Evolutionary conservation across 2,113 vertebrate genomes (phyloP).

Genomic region (Sturnira hondurensis): DNA sequence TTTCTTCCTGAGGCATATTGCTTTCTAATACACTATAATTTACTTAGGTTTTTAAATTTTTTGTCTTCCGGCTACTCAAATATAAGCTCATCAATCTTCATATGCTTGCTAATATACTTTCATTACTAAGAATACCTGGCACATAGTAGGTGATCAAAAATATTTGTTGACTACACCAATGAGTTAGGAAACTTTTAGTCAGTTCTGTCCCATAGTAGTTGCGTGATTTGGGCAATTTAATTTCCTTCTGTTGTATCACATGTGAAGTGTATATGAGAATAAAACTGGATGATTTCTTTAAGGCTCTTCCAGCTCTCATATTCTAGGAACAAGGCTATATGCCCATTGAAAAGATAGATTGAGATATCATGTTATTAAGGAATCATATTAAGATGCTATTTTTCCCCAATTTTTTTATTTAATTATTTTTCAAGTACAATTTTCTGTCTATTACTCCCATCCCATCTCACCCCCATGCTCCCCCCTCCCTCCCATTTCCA

Average conservation of each 20-base stretch:
- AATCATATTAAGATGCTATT: neutral
- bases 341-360: neutral
- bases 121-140: neutral
- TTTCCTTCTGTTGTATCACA: neutral
- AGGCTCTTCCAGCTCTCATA: neutral
- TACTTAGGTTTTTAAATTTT: neutral
- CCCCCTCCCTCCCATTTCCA: too few species aligned
- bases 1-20: neutral
- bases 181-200: neutral
- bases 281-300: neutral
- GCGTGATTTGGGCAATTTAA: neutral
- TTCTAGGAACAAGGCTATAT: neutral
- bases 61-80: neutral
- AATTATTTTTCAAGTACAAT: too few species aligned
- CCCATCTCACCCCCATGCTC: too few species aligned
- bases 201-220: neutral
- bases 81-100: neutral
- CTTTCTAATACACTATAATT: neutral
- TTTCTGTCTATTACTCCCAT: too few species aligned
- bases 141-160: neutral
- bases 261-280: neutral
- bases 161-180: neutral
- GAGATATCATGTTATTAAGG: neutral
- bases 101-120: neutral
- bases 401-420: too few species aligned